These are phyloP conservation scores for Diabrotica virgifera DNA, from an alignment of 1,140 invertebrate genomes.

Conservation along the genomic window DNA sequence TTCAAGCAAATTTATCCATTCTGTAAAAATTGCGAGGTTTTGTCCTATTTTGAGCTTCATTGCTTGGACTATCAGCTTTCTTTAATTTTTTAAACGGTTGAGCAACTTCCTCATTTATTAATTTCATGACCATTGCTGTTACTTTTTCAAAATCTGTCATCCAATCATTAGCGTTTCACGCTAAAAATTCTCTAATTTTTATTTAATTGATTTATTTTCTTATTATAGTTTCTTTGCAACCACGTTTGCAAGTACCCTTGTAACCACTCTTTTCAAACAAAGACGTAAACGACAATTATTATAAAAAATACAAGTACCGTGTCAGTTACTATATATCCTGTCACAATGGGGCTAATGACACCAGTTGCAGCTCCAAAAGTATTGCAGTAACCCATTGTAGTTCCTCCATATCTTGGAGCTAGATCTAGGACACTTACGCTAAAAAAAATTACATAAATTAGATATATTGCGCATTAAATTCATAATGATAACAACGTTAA, in stretches of 20 bases:
- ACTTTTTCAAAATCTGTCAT: too few relatives aligned
- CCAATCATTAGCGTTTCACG: too few relatives aligned
- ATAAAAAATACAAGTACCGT: neutral
- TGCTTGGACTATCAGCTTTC: too few relatives aligned
- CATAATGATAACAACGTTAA: neutral
- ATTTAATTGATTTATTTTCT: neutral
- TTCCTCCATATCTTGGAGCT: constrained; percentile 76
- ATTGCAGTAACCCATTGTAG: constrained; percentile 85
- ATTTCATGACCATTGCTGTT: too few relatives aligned
- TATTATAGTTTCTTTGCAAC: neutral
- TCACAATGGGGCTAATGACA: constrained; percentile 78
- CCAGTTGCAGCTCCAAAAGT: constrained; percentile 86
- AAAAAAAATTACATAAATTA: constrained; percentile 39
- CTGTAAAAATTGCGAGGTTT: too few relatives aligned
- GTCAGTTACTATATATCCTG: constrained; percentile 69
- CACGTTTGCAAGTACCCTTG: neutral
- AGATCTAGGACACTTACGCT: constrained; percentile 88
- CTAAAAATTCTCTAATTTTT: too few relatives aligned
- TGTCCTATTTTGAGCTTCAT: too few relatives aligned
- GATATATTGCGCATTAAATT: neutral
- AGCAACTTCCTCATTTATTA: too few relatives aligned
- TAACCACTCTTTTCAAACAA: neutral
- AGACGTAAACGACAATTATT: neutral
- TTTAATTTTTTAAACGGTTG: too few relatives aligned
- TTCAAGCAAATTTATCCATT: too few relatives aligned